These are phyloP conservation scores for Forpus xanthops DNA, from an alignment of 2,797 vertebrate species.

Conservation along the genomic window DNA sequence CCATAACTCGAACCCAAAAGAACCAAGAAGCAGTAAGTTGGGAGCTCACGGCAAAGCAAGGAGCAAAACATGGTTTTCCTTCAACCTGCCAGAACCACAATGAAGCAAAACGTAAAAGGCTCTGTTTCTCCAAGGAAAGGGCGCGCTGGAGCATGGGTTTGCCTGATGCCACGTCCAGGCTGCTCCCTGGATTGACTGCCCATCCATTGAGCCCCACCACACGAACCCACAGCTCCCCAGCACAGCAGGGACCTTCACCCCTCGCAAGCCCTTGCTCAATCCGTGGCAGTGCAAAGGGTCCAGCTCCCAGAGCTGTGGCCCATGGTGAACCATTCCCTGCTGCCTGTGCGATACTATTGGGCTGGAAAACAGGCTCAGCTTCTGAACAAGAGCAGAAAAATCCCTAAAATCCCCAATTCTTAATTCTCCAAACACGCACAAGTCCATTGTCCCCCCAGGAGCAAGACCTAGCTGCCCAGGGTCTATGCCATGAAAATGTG, in stretches of 20 bases:
- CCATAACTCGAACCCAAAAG: neutral
- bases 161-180: fast-evolving
- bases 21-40: neutral
- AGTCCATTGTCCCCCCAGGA: neutral
- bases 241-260: neutral
- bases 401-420: neutral
- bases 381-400: neutral
- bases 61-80: neutral
- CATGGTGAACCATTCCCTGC: neutral
- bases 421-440: fast-evolving
- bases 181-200: neutral
- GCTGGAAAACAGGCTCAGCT: neutral
- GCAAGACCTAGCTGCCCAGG: neutral
- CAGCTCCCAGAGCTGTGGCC: fast-evolving
- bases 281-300: fast-evolving
- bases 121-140: neutral
- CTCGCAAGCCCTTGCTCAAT: fast-evolving
- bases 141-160: neutral
- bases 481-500: neutral
- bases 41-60: neutral
- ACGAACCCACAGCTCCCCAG: neutral
- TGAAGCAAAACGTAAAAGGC: neutral
- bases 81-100: neutral
- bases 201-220: neutral
- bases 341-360: fast-evolving